These are phyloP conservation scores for Blastomussa wellsi DNA, from an alignment of 92 coral and sea anemone species.

Conservation along the genomic window DNA sequence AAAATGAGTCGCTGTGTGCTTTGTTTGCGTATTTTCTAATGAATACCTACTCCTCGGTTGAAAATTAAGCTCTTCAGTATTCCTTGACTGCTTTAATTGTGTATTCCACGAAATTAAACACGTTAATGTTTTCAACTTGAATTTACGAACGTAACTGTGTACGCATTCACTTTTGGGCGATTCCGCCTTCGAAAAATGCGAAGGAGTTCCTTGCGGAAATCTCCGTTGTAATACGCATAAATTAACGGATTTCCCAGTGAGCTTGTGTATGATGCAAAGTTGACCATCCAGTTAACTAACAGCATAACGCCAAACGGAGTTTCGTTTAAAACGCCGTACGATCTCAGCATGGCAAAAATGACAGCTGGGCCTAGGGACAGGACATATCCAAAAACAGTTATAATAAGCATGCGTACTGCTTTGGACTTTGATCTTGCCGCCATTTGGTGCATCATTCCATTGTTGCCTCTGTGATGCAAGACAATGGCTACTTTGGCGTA, in stretches of 20 bases:
- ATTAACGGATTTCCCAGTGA: slow-evolving; percentile 8
- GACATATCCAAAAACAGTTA: slow-evolving; percentile 56
- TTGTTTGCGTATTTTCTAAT: background rate
- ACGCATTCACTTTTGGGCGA: background rate
- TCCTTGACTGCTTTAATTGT: too few species aligned
- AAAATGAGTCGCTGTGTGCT: background rate
- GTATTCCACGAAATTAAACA: too few species aligned
- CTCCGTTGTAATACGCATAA: slow-evolving; percentile 61
- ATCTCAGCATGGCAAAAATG: slow-evolving; percentile 43
- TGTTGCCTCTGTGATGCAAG: slow-evolving; percentile 44
- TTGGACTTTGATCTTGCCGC: slow-evolving; percentile 66
- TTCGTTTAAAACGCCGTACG: slow-evolving; percentile 47
- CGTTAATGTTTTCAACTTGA: background rate
- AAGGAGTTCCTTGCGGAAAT: slow-evolving; percentile 51
- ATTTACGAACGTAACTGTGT: background rate
- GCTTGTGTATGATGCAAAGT: too few species aligned
- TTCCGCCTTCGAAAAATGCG: background rate
- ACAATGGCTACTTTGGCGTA: slow-evolving; percentile 54
- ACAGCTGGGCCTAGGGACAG: slow-evolving; percentile 56
- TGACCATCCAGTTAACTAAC: too few species aligned
- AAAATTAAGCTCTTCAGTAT: too few species aligned
- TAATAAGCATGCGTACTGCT: slow-evolving; percentile 64
- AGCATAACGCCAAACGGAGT: too few species aligned
- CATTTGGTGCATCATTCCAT: slow-evolving; percentile 38
- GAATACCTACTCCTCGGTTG: too few species aligned